Evolutionary conservation across 1,140 invertebrate genomes (phyloP).

Genomic region (Aculops lycopersici): DNA sequence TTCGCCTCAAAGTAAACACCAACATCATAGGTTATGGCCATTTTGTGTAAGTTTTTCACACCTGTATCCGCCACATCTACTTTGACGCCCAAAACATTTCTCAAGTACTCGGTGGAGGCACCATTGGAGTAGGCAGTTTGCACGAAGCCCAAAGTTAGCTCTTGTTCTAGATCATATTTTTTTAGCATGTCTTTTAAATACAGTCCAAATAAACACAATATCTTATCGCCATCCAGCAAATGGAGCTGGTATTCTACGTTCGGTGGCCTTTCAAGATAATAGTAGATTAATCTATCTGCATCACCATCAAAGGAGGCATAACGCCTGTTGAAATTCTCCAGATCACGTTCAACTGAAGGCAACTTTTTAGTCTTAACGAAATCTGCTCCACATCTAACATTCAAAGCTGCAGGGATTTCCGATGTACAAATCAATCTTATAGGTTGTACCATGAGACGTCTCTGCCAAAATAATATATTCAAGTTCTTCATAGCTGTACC

Average conservation of each 20-base stretch:
- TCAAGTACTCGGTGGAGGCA: conserved; percentile 66
- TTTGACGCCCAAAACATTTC: conserved; percentile 27
- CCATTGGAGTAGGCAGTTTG: conserved; percentile 98
- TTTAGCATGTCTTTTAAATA: conserved; percentile 44
- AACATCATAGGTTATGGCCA: conserved; percentile 60
- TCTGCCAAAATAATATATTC: conserved; percentile 26
- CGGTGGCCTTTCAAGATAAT: conserved; percentile 27
- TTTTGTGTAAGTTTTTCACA: conserved; percentile 87
- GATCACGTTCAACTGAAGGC: conserved; percentile 31
- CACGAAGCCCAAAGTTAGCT: conserved; percentile 46
- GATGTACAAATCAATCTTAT: conserved; percentile 41
- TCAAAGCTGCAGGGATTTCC: conserved; percentile 14
- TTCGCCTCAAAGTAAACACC: conserved; percentile 99
- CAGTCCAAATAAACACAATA: conserved; percentile 46
- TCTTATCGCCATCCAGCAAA: conserved; percentile 77
- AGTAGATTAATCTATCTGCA: conserved; percentile 81
- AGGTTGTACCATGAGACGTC: conserved; percentile 23
- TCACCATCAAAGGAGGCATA: conserved; percentile 84
- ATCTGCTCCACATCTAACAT: conserved; percentile 60
- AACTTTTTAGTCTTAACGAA: conserved; percentile 57
- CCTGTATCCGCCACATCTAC: conserved; percentile 58
- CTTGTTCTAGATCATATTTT: conserved; percentile 22
- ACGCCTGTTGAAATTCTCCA: conserved; percentile 34
- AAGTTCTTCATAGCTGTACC: conserved; percentile 41
- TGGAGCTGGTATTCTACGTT: conserved; percentile 25